Percentiles rank a stretch among this genome's conserved stretches.
These are phyloP conservation scores for Andrena hattorfiana DNA, from an alignment of 2,888 invertebrate species.

Conservation along the genomic window DNA sequence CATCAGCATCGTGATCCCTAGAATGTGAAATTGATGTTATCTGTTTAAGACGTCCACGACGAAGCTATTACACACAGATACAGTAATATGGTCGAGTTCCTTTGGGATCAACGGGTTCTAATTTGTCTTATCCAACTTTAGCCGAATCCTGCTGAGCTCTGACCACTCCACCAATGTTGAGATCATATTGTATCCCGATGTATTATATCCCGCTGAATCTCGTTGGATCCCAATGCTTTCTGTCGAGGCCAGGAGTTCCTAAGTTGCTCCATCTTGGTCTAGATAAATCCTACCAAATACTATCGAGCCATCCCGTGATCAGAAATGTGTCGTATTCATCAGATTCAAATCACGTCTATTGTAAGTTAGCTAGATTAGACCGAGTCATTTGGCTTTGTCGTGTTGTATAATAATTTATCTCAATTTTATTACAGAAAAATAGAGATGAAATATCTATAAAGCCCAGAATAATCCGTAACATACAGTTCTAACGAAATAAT, in stretches of 20 bases:
- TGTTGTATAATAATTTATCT: neutral
- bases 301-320: constrained; percentile 31
- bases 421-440: neutral
- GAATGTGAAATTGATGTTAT: constrained; percentile 7
- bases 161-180: neutral
- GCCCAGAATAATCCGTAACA: no score
- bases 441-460: no score
- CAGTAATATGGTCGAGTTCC: constrained; percentile 13
- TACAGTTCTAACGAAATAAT: neutral
- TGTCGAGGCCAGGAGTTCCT: constrained; percentile 29
- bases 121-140: constrained; percentile 26
- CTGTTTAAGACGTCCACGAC: neutral
- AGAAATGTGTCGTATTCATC: constrained; percentile 4
- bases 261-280: constrained; percentile 9
- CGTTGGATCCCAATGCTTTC: constrained; percentile 25
- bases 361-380: neutral
- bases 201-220: constrained; percentile 12
- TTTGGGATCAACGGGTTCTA: constrained; percentile 7
- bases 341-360: constrained; percentile 17
- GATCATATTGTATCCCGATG: constrained; percentile 14
- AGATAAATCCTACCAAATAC: constrained; percentile 31
- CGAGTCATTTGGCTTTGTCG: neutral
- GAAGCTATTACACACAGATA: neutral
- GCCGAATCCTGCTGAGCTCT: neutral
- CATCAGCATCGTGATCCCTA: constrained; percentile 14